A percentile compares a stretch with the other conserved stretches of the same genome.
These are phyloP conservation scores for Aporrectodea caliginosa DNA, from an alignment of 1,140 invertebrate genomes.

Conservation along the genomic window DNA sequence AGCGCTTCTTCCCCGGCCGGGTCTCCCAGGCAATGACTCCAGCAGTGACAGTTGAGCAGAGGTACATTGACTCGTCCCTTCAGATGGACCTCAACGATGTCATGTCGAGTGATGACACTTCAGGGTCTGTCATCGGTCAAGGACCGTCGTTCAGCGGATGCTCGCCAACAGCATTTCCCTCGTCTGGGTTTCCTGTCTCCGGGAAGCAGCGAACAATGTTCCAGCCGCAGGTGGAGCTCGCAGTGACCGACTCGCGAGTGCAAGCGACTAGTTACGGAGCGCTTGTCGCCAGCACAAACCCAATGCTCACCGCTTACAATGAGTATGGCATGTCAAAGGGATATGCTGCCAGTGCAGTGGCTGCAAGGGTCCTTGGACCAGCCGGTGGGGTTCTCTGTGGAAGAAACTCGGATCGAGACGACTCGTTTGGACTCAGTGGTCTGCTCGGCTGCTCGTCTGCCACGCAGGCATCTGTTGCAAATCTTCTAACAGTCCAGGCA, in stretches of 20 bases:
- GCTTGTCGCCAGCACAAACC: neutral
- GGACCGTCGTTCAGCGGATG: neutral
- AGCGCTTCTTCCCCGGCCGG: neutral
- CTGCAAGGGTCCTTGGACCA: neutral
- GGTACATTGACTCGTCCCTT: neutral
- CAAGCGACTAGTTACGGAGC: neutral
- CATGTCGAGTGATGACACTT: neutral
- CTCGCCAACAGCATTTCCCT: neutral
- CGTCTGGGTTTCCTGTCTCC: neutral
- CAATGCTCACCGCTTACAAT: neutral
- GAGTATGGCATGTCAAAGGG: neutral
- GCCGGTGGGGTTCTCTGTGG: neutral
- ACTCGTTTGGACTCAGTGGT: neutral
- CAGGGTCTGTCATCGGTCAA: neutral
- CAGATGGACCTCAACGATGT: neutral
- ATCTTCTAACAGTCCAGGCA: conserved; percentile 40
- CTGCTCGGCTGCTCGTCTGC: neutral
- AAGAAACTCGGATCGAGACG: neutral
- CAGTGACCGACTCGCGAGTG: neutral
- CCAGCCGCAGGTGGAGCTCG: neutral
- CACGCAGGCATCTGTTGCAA: neutral
- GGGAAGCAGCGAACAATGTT: neutral
- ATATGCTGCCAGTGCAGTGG: neutral
- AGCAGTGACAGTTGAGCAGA: neutral
- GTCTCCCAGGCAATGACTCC: neutral